Percentiles rank a stretch among this genome's conserved stretches.
phyloP scores from a whole-genome alignment of 1,140 invertebrate genomes.

The Drosophila lini region DNA sequence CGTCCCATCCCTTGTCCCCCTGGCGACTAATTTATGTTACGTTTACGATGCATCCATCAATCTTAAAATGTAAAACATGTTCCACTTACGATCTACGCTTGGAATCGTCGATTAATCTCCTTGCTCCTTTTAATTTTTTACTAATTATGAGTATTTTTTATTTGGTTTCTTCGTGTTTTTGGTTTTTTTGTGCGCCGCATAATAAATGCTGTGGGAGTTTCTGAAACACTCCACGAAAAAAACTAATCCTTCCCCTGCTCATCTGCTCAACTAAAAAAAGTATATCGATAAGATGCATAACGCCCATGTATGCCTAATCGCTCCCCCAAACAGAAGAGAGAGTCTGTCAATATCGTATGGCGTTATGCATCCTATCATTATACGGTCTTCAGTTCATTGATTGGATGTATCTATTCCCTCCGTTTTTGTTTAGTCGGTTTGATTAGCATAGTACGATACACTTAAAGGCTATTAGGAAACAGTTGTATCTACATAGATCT shows the following conservation, averaged over 20 bases:
- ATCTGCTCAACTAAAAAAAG: not conserved
- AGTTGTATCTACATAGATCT: slow-evolving; percentile 82
- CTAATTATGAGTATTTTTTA: slow-evolving; percentile 27
- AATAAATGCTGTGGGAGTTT: slow-evolving; percentile 80
- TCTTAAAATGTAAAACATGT: slow-evolving; percentile 73
- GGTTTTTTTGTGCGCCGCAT: slow-evolving; percentile 78
- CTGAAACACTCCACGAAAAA: slow-evolving; percentile 37
- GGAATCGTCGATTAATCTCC: slow-evolving; percentile 33
- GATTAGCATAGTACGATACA: slow-evolving; percentile 67
- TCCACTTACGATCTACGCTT: slow-evolving; percentile 70
- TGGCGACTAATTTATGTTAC: slow-evolving; percentile 53
- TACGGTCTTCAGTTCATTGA: not conserved
- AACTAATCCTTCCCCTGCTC: slow-evolving; percentile 23
- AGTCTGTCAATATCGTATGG: not conserved
- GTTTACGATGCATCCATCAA: slow-evolving; percentile 63
- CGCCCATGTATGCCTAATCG: not conserved
- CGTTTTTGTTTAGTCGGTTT: slow-evolving; percentile 53
- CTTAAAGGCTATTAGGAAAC: slow-evolving; percentile 80
- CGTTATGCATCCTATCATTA: slow-evolving; percentile 1
- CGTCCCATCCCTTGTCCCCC: slow-evolving; percentile 14
- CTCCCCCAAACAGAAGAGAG: not conserved
- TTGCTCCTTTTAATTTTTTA: slow-evolving; percentile 22
- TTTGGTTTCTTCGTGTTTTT: slow-evolving; percentile 17
- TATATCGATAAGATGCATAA: not conserved
- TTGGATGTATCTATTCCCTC: not conserved